Conservation (phyloP, 2,113 vertebrate genomes). For the Lasiurus borealis region DNA sequence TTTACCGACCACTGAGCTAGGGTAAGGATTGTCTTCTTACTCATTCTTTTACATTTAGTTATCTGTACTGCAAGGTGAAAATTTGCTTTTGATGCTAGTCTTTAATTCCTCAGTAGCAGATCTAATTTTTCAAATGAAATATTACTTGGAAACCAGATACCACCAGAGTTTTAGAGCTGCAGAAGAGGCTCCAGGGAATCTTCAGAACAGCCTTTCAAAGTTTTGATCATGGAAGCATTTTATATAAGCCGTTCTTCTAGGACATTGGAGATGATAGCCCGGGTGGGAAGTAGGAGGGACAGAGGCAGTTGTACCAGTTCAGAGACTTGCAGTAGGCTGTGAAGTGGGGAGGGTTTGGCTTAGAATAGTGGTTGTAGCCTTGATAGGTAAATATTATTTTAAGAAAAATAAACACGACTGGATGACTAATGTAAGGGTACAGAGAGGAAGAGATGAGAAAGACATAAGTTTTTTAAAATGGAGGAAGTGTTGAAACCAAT, state of each 20-base stretch:
- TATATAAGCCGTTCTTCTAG: not conserved
- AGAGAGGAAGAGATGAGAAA: not conserved
- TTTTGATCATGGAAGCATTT: constrained; percentile 7
- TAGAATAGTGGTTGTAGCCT: not conserved
- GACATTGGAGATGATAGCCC: no score
- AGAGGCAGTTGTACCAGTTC: not conserved
- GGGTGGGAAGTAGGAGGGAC: not conserved
- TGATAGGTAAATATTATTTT: not conserved
- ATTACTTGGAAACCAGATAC: not conserved
- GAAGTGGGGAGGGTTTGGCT: not conserved
- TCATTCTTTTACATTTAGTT: not conserved
- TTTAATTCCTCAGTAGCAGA: not conserved
- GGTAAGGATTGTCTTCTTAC: not conserved
- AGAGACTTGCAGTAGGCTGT: not conserved
- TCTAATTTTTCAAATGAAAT: constrained; percentile 19
- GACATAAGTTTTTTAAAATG: not conserved
- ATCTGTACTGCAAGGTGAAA: not conserved
- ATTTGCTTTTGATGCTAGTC: not conserved
- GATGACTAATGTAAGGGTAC: constrained; percentile 9
- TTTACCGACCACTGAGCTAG: no score
- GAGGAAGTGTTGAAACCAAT: constrained; percentile 29
- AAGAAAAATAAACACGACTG: not conserved
- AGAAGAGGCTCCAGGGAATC: not conserved
- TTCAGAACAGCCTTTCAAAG: not conserved
- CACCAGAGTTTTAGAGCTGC: not conserved